These are phyloP conservation scores for Stictocephala bisonia DNA, from an alignment of 2,888 invertebrate genomes.

Conservation along the genomic window DNA sequence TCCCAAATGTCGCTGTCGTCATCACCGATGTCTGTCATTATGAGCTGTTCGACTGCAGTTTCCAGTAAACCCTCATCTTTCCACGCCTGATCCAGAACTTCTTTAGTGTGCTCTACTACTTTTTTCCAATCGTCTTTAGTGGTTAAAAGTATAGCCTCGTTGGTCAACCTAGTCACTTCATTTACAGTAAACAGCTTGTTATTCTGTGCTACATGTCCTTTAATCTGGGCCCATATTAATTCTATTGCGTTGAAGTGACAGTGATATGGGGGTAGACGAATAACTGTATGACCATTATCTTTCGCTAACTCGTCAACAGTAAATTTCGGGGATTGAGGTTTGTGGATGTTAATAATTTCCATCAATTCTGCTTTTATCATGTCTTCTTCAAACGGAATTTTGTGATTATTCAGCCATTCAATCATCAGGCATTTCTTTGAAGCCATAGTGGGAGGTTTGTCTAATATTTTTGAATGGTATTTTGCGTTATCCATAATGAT, in stretches of 20 bases:
- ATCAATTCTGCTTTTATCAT: background rate
- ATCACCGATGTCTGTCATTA: too few relatives aligned
- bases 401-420: background rate
- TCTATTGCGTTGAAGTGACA: too few relatives aligned
- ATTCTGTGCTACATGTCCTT: background rate
- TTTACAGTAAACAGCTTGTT: background rate
- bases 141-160: background rate
- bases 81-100: background rate
- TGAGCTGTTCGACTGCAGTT: too few relatives aligned
- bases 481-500: slow-evolving; percentile 16
- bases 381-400: background rate
- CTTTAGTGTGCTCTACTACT: slow-evolving; percentile 8
- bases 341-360: too few relatives aligned
- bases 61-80: slow-evolving; percentile 3
- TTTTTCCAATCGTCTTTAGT: slow-evolving; percentile 1
- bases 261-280: slow-evolving; percentile 10
- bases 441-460: slow-evolving; percentile 11
- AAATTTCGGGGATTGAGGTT: too few relatives aligned
- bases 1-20: too few relatives aligned
- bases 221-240: too few relatives aligned
- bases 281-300: background rate
- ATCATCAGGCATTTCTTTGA: background rate
- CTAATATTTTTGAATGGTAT: background rate
- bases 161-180: background rate
- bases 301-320: slow-evolving; percentile 8